Base-by-base conservation (phyloP, 2,888 invertebrate genomes). In the Frankliniella fusca region DNA sequence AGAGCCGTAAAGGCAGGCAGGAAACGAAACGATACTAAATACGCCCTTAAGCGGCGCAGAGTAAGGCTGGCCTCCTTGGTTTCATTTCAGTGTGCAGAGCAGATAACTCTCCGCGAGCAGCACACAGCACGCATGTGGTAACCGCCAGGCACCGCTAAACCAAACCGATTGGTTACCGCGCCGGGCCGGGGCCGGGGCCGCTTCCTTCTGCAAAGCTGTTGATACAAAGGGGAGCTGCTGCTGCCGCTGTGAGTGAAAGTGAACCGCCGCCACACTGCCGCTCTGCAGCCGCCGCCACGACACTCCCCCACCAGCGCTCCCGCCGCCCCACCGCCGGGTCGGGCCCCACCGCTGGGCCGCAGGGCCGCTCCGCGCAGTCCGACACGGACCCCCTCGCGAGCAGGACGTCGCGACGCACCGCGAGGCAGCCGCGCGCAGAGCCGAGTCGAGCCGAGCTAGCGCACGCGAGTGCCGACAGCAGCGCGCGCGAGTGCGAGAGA, bases 201-300 rank as follows among this genome's bases (percentile, higher is more conserved):
- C 70, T 76, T 76, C 70, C 70, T 76, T 76, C 27, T 23, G 70
- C 70, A 76, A 76, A 76, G 70, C 27, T 76, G 70, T 76, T 76
- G 70, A 76, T 76, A 76, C 70, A 76, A 76, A 76, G 70, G 70
- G 70, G 70, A 76, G 23, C 70, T 27, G 70, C 27, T 38, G 38
- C 70, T 27, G 70, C 27, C n/a, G n/a, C n/a, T n/a, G n/a, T 76
- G 23, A 76, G 70, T 76, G 70, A 76, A 76, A 76, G 70, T 76
- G 70, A 76, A 23, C 70, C 70, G 70, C 70, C 70, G 70, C 70
- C 70, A 11, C 54, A 12, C 54, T 5, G 54, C 54, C 54, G 54
- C 54, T 20, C 54, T 11, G 54, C 54, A 18, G 15, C 11, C 2
- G 54, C 15, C 54, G 18, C 54, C 54, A 54, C 54, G 18, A 54